Conservation (phyloP, 2,888 invertebrate genomes). For the Pandemis cinnamomeana region DNA sequence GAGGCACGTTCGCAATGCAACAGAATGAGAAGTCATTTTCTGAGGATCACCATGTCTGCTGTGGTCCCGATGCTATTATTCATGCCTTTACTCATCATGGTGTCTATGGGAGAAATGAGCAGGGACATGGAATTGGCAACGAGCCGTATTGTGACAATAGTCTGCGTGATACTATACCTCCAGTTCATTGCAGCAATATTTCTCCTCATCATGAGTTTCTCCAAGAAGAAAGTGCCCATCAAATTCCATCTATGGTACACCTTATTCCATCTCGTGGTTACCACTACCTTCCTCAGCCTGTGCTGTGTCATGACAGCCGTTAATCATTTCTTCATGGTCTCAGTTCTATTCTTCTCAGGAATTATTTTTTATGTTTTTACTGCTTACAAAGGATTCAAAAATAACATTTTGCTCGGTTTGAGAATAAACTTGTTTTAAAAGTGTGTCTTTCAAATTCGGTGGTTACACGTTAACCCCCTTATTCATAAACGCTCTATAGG, state of each 20-base stretch:
- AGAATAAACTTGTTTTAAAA: slow-evolving; percentile 41
- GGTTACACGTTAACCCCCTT: not conserved
- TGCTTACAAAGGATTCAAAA: slow-evolving; percentile 54
- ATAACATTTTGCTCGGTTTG: slow-evolving; percentile 53
- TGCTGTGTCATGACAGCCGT: slow-evolving; percentile 57
- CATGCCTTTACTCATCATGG: slow-evolving; percentile 56
- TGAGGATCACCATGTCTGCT: slow-evolving; percentile 64
- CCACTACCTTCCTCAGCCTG: slow-evolving; percentile 55
- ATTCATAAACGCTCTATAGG: too few species aligned
- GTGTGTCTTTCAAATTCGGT: not conserved
- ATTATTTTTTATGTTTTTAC: slow-evolving; percentile 57
- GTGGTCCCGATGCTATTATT: slow-evolving; percentile 67
- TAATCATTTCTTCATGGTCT: slow-evolving; percentile 52
- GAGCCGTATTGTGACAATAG: slow-evolving; percentile 58
- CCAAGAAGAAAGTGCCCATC: slow-evolving; percentile 55
- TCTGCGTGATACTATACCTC: slow-evolving; percentile 62
- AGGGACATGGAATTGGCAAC: slow-evolving; percentile 49
- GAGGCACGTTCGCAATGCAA: slow-evolving; percentile 58
- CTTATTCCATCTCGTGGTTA: slow-evolving; percentile 58
- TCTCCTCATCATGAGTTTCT: slow-evolving; percentile 59
- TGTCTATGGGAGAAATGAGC: slow-evolving; percentile 50
- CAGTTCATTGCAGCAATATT: slow-evolving; percentile 67
- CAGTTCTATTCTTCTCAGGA: slow-evolving; percentile 49
- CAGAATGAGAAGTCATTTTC: slow-evolving; percentile 58
- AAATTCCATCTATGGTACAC: slow-evolving; percentile 66